A percentile compares a stretch with the other conserved stretches of the same genome.
Conservation (phyloP, 2,113 vertebrate genomes). For the Corythoichthys intestinalis region DNA sequence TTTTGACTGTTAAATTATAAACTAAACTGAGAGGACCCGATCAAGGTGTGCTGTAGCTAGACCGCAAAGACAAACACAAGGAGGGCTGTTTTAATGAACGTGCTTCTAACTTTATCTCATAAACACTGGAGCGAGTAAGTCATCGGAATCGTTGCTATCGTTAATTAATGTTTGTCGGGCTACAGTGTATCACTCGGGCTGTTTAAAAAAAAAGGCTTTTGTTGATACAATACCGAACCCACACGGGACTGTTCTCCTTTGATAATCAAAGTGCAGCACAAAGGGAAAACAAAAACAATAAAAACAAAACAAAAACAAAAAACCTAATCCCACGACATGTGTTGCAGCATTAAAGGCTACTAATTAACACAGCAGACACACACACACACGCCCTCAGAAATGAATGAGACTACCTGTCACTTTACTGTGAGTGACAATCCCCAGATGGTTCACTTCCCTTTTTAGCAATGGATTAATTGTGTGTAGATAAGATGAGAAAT, state of each 20-base stretch:
- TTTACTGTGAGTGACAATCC: slow-evolving; percentile 43
- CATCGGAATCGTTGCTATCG: slow-evolving; percentile 55
- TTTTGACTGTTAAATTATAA: neutral
- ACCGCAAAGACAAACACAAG: slow-evolving; percentile 40
- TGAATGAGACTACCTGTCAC: slow-evolving; percentile 36
- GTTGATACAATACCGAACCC: slow-evolving; percentile 64
- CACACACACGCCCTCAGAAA: slow-evolving; percentile 32
- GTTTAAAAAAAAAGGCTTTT: slow-evolving; percentile 38
- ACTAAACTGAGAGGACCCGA: neutral
- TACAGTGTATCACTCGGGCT: slow-evolving; percentile 66
- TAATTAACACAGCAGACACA: slow-evolving; percentile 54
- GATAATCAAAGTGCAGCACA: slow-evolving; percentile 53
- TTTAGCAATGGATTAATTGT: slow-evolving; percentile 34
- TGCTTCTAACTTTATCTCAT: slow-evolving; percentile 32
- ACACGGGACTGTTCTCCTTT: slow-evolving; percentile 59
- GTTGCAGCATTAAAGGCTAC: slow-evolving; percentile 57
- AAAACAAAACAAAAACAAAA: slow-evolving; percentile 27
- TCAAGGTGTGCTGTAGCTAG: slow-evolving; percentile 17
- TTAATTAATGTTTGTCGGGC: slow-evolving; percentile 73
- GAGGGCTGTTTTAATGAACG: slow-evolving; percentile 48
- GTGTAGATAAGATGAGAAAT: neutral
- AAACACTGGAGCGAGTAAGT: slow-evolving; percentile 39
- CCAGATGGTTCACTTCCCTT: slow-evolving; percentile 18
- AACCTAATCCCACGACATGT: slow-evolving; percentile 64
- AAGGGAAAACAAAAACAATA: slow-evolving; percentile 1